phyloP scores from a whole-genome alignment of 2,113 vertebrate species.

The Pimephales promelas region DNA sequence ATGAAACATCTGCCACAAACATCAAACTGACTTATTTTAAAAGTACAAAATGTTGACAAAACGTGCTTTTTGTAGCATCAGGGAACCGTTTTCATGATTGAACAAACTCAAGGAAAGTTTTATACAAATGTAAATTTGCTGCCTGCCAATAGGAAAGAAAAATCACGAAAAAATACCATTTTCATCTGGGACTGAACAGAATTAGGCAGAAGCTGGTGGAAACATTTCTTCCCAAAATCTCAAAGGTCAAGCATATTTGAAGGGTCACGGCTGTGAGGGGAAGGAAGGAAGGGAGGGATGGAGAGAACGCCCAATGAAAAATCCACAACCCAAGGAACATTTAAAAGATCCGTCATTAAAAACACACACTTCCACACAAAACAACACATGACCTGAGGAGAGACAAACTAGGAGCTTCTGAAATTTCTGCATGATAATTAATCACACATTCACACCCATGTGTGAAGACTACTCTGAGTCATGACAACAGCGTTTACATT shows the following conservation, averaged over 20 bases:
- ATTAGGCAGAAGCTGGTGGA: not conserved
- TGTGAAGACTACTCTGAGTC: not conserved
- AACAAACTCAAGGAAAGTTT: not conserved
- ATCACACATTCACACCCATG: not conserved
- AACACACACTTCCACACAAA: constrained; percentile 40
- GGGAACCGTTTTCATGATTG: not conserved
- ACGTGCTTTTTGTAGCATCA: not conserved
- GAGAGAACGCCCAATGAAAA: constrained; percentile 5
- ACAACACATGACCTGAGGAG: not conserved
- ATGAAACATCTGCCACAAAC: not conserved
- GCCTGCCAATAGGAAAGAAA: not conserved
- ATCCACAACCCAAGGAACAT: constrained; percentile 48
- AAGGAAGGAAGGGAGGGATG: constrained; percentile 9
- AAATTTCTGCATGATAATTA: not conserved
- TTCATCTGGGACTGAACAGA: not conserved
- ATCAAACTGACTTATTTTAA: not conserved
- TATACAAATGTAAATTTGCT: not conserved
- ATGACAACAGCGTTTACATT: no score
- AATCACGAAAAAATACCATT: not conserved
- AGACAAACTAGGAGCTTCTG: constrained; percentile 22
- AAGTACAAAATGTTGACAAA: not conserved
- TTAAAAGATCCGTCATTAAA: constrained; percentile 51
- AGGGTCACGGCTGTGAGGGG: not conserved
- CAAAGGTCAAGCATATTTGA: constrained; percentile 36
- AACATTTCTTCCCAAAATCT: constrained; percentile 3